phyloP scores from a whole-genome alignment of 2,888 invertebrate species.

The Micoletzkya japonica region DNA sequence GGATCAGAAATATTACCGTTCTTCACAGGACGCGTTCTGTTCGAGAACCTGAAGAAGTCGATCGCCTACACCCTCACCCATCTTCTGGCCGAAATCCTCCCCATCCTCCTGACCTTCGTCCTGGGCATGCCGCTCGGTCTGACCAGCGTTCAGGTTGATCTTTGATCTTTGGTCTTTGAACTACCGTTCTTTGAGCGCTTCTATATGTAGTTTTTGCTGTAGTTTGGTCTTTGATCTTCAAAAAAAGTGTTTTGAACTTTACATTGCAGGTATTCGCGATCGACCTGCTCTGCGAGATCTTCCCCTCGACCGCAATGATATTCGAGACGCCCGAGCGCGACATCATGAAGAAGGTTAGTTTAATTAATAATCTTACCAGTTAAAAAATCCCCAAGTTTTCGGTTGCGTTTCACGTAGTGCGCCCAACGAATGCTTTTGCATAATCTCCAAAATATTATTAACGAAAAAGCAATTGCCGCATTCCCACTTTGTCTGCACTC shows the following conservation, averaged over 20 bases:
- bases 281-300: slow-evolving; percentile 30
- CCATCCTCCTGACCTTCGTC: slow-evolving; percentile 42
- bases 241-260: background rate
- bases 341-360: slow-evolving; percentile 30
- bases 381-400: too few species aligned
- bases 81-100: slow-evolving; percentile 46
- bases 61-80: slow-evolving; percentile 49
- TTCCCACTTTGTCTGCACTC: too few species aligned
- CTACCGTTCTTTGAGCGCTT: background rate
- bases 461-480: too few species aligned
- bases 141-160: slow-evolving; percentile 37
- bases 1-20: too few species aligned
- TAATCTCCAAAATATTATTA: too few species aligned
- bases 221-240: background rate
- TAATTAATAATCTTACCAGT: too few species aligned
- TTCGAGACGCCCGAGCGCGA: slow-evolving; percentile 32
- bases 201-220: background rate
- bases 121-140: slow-evolving; percentile 46
- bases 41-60: slow-evolving; percentile 44
- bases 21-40: slow-evolving; percentile 36
- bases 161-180: background rate
- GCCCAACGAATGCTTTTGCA: too few species aligned
- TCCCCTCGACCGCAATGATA: slow-evolving; percentile 28
- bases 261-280: slow-evolving; percentile 21
- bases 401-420: too few species aligned